These are phyloP conservation scores for Lacanobia oleracea DNA, from an alignment of 2,888 invertebrate genomes.

Conservation along the genomic window DNA sequence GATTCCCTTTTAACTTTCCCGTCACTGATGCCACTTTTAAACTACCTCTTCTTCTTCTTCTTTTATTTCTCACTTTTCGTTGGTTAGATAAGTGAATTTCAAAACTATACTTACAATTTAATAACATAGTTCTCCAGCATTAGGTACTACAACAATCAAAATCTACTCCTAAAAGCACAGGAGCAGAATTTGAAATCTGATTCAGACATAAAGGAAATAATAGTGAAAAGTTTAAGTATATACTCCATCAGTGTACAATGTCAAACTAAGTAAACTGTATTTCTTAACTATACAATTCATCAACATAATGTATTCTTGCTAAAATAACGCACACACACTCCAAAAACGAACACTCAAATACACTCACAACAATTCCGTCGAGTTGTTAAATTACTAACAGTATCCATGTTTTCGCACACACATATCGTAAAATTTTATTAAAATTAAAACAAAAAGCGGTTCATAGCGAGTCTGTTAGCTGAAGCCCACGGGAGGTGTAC, in stretches of 20 bases:
- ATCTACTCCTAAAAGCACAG: not conserved
- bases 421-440: constrained; percentile 74
- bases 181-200: not conserved
- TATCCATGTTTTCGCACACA: constrained; percentile 64
- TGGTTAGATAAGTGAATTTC: no score
- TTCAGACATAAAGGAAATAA: not conserved
- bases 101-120: constrained; percentile 41
- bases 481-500: constrained; percentile 80
- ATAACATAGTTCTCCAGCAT: constrained; percentile 39
- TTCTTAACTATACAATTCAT: constrained; percentile 49
- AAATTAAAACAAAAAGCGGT: constrained; percentile 78
- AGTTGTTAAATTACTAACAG: constrained; percentile 67
- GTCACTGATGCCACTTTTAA: no score
- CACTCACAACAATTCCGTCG: constrained; percentile 42
- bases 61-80: no score
- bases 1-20: no score
- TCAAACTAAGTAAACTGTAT: constrained; percentile 33
- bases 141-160: not conserved
- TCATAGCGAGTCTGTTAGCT: constrained; percentile 80
- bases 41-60: no score
- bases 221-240: not conserved
- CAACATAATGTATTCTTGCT: constrained; percentile 10
- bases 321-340: constrained; percentile 47
- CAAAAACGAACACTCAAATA: constrained; percentile 7
- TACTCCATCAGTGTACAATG: constrained; percentile 2